Conservation (phyloP, 2,113 vertebrate species). For the Ancistrus triradiatus region DNA sequence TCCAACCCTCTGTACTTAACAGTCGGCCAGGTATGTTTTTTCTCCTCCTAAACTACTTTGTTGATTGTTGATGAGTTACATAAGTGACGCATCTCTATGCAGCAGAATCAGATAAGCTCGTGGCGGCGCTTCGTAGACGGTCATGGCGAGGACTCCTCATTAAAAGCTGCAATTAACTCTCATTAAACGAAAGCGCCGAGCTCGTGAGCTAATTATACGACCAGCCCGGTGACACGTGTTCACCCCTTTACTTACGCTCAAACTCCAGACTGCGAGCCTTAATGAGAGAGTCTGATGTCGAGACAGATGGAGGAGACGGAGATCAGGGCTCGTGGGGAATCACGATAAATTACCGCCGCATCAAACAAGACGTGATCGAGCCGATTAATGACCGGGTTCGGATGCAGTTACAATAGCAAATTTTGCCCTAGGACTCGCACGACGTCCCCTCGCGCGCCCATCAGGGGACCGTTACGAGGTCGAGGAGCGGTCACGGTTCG, state of each 20-base stretch:
- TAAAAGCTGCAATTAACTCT: constrained; percentile 4
- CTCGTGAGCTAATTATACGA: background rate
- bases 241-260: constrained; percentile 11
- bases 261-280: background rate
- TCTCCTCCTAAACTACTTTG: too few species aligned
- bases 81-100: too few species aligned
- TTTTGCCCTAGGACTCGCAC: too few species aligned
- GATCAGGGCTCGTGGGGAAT: constrained; percentile 28
- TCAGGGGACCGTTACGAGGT: too few species aligned
- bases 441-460: too few species aligned
- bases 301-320: constrained; percentile 26
- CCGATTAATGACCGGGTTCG: constrained; percentile 54
- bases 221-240: background rate
- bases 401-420: too few species aligned
- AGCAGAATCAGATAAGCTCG: too few species aligned
- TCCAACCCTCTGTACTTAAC: too few species aligned
- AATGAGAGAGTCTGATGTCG: constrained; percentile 8
- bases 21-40: too few species aligned
- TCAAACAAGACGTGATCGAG: constrained; percentile 46
- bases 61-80: too few species aligned
- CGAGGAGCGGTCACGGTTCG: too few species aligned
- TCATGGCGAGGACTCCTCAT: constrained; percentile 4
- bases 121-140: too few species aligned
- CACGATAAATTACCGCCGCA: constrained; percentile 33
- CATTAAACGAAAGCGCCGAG: constrained; percentile 3